Evolutionary conservation across 1,140 invertebrate species (phyloP).

Genomic region (Ips nitidus): DNA sequence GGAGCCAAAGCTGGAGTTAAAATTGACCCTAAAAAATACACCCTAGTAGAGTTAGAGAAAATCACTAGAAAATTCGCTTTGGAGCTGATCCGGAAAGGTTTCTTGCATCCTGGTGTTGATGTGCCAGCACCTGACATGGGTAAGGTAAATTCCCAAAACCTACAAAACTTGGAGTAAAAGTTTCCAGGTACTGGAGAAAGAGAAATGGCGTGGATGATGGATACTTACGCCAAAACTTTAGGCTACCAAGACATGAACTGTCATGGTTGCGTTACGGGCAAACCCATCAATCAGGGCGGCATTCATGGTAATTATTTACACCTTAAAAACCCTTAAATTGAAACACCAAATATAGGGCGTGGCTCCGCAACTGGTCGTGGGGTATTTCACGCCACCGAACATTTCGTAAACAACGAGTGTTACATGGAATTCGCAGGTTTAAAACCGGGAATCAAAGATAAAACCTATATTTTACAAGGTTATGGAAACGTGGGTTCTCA

Average conservation of each 20-base stretch:
- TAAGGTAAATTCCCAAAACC: not conserved
- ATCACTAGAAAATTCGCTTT: slow-evolving; percentile 96
- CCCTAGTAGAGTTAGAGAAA: slow-evolving; percentile 95
- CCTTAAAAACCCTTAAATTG: not conserved
- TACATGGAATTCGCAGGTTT: slow-evolving; percentile 97
- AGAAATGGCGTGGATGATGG: slow-evolving; percentile 99
- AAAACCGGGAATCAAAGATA: slow-evolving; percentile 95
- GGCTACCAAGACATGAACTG: slow-evolving; percentile 95
- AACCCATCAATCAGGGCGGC: slow-evolving; percentile 91
- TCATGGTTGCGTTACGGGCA: slow-evolving; percentile 98
- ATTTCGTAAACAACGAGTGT: slow-evolving; percentile 95
- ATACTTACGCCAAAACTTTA: slow-evolving; percentile 97
- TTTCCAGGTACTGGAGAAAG: slow-evolving; percentile 79
- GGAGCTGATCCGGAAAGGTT: slow-evolving; percentile 95
- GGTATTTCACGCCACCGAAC: slow-evolving; percentile 96
- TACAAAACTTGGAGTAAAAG: not conserved
- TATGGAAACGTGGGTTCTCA: slow-evolving; percentile 99
- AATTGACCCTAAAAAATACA: slow-evolving; percentile 95
- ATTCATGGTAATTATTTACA: slow-evolving; percentile 75
- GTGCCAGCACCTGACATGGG: slow-evolving; percentile 98
- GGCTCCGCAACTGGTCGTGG: slow-evolving; percentile 96
- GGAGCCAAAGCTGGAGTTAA: slow-evolving; percentile 97
- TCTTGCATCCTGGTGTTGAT: slow-evolving; percentile 87
- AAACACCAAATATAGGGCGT: slow-evolving; percentile 55
- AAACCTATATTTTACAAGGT: slow-evolving; percentile 97